Base-by-base conservation (phyloP, 2,113 vertebrate species). In the Alligator mississippiensis region DNA sequence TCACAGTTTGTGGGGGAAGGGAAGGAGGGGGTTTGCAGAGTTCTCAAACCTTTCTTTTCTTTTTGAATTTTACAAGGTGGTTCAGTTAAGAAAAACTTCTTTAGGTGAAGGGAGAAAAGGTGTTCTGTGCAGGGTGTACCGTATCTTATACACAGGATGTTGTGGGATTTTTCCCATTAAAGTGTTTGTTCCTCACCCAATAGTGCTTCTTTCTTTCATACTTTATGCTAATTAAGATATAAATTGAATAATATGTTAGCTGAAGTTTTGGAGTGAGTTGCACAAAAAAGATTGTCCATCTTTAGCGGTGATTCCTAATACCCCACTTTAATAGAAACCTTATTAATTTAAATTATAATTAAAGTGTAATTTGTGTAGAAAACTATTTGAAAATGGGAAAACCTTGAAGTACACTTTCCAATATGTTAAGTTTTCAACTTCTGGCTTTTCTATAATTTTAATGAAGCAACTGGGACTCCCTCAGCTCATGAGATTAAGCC, bases 341-440 rank as follows among this genome's bases (percentile, higher is more conserved):
- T 10, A 72, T 72, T 38, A 72, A 47, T 47, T 47, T 47, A 47
- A 47, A 47, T 47, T 47, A 47, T 34, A 34, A 34, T 34, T 34
- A 34, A 34, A 34, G 34, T 34, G 34, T 34, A 72, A 68, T 72
- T 72, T 72, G 30, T 72, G 11, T 72, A 72, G 30, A 72, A 72
- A 38, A 72, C 22, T 34, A 38, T 72, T 34, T 72, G 18, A 72
- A 72, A 38, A n/a, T 72, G 38, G 19, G 22, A 11, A 72, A 21
- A 11, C 17, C 17, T 19, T 70, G n/a, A 18, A n/a, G n/a, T 72
- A 22, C 38, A 21, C 34, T 21, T 72, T 47, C 47, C 47, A 5
- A 9, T 47, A 11, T 78, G 5, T 11, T 68, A 59, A 85, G 15
- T 4, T 2, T 2, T 0, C 1, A 0, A 0, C 0, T 38, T 15